Conservation (phyloP, 1,140 invertebrate genomes). For the Agrilus planipennis region DNA sequence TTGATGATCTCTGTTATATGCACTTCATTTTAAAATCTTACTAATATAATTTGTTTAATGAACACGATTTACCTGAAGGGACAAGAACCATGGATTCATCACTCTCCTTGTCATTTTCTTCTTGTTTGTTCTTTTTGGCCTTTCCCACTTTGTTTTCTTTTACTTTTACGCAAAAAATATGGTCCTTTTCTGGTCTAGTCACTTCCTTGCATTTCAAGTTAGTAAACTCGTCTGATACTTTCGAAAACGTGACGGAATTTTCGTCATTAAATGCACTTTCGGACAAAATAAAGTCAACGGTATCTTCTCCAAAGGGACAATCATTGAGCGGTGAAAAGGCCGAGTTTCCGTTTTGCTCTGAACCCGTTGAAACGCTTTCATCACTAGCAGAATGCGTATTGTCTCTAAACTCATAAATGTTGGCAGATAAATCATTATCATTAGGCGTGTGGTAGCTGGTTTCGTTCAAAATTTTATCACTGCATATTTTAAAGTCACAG, state of each 20-base stretch:
- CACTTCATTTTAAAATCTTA: background rate
- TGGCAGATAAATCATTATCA: too few species aligned
- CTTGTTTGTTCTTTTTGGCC: constrained; percentile 5
- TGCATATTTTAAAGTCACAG: too few species aligned
- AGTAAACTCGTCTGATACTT: background rate
- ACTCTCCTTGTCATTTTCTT: constrained; percentile 18
- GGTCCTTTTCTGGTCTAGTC: too few species aligned
- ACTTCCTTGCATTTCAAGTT: constrained; percentile 4
- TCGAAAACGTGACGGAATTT: constrained; percentile 2
- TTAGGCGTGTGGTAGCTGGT: too few species aligned
- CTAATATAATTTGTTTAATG: background rate
- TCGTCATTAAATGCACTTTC: background rate
- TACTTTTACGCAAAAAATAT: too few species aligned
- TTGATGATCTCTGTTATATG: background rate
- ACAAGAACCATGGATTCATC: constrained; percentile 26
- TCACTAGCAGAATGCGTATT: too few species aligned
- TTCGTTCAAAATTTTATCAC: too few species aligned
- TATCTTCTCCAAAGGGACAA: too few species aligned
- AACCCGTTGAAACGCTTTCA: too few species aligned
- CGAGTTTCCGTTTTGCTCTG: too few species aligned
- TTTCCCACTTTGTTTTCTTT: constrained; percentile 1
- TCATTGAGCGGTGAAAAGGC: too few species aligned
- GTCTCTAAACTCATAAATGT: too few species aligned
- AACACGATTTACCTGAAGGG: constrained; percentile 23
- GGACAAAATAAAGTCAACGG: background rate